Conservation (phyloP, 1,140 invertebrate species). For the Neodiprion fabricii region DNA sequence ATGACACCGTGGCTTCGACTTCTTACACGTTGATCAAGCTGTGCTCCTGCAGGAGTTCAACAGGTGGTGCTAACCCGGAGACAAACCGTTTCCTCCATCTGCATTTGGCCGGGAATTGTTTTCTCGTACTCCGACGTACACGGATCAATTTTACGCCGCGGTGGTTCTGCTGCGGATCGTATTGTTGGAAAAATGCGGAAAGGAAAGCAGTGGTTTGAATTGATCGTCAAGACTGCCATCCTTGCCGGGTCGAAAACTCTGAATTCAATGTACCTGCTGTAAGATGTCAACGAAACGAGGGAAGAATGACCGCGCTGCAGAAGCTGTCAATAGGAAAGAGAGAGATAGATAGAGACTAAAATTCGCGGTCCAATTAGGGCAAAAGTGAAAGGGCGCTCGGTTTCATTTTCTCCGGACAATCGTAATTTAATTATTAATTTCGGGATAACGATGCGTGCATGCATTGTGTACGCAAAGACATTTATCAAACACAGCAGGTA, state of each 20-base stretch:
- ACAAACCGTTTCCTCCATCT: not conserved
- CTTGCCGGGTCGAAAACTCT: too few relatives aligned
- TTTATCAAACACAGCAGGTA: not conserved
- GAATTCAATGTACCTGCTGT: too few relatives aligned
- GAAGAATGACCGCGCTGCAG: too few relatives aligned
- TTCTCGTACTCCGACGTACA: not conserved
- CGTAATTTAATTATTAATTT: not conserved
- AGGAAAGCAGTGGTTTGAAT: too few relatives aligned
- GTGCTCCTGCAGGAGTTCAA: not conserved
- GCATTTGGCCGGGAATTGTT: not conserved
- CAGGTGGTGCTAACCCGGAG: slow-evolving; percentile 4
- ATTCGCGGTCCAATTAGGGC: not conserved
- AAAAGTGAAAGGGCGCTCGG: not conserved
- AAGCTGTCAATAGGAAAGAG: too few relatives aligned
- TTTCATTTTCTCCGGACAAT: not conserved
- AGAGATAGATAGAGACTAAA: not conserved
- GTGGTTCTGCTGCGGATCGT: too few relatives aligned
- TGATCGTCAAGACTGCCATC: too few relatives aligned
- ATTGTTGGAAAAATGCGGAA: too few relatives aligned
- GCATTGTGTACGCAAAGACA: not conserved
- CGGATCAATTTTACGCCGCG: too few relatives aligned
- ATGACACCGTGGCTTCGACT: not conserved
- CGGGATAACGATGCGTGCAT: not conserved
- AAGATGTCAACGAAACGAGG: too few relatives aligned
- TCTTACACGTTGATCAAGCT: not conserved